Percentiles rank a stretch among this genome's conserved stretches.
phyloP scores from a whole-genome alignment of 2,888 invertebrate species.

The Meiosimyza platycephala region DNA sequence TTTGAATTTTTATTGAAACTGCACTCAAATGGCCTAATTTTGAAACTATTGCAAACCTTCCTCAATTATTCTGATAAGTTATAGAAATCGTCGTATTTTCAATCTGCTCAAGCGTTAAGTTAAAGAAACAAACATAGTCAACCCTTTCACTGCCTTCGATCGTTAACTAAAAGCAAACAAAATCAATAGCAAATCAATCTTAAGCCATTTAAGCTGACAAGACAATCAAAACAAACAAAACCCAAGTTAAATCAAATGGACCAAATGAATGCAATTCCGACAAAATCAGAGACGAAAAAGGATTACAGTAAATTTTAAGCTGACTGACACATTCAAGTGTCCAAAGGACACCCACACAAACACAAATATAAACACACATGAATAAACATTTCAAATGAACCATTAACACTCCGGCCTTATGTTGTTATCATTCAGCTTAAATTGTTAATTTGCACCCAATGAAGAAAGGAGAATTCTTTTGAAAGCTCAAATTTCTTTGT shows the following conservation, averaged over 20 bases:
- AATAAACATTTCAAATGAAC: conserved; percentile 63
- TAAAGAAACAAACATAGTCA: too few relatives aligned
- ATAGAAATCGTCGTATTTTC: too few relatives aligned
- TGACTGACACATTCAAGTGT: conserved; percentile 51
- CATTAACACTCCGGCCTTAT: conserved; percentile 55
- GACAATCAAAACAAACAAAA: conserved; percentile 32
- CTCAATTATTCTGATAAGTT: too few relatives aligned
- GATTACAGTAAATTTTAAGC: conserved; percentile 57
- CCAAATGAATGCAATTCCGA: neutral
- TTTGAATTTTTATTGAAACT: too few relatives aligned
- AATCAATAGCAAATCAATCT: conserved; percentile 29
- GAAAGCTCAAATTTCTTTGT: conserved; percentile 51
- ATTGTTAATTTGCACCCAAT: conserved; percentile 39
- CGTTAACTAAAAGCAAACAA: conserved; percentile 19
- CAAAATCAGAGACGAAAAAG: conserved; percentile 44
- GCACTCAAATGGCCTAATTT: too few relatives aligned
- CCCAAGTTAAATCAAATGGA: conserved; percentile 27
- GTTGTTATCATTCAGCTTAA: conserved; percentile 14
- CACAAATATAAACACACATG: conserved; percentile 44
- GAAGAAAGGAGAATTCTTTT: conserved; percentile 39
- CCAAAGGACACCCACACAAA: conserved; percentile 39
- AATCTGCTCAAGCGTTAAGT: too few relatives aligned
- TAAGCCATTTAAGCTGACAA: conserved; percentile 33
- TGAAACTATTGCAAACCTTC: too few relatives aligned
- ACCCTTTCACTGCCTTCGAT: conserved; percentile 18